These are phyloP conservation scores for Punctoribates punctum DNA, from an alignment of 2,888 invertebrate genomes.

Conservation along the genomic window DNA sequence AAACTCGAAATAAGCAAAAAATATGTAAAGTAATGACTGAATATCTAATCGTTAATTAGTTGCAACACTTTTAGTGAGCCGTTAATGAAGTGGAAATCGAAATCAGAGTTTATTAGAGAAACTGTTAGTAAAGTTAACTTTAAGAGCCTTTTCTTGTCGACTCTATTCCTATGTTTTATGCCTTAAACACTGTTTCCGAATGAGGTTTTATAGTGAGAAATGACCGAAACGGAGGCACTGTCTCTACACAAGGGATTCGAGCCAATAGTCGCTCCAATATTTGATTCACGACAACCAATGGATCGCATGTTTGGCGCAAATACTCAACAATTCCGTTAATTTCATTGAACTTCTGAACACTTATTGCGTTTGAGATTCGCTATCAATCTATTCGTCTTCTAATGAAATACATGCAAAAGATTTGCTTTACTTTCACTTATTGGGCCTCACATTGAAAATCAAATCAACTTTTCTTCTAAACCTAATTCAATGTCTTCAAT, in stretches of 20 bases:
- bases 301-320: neutral
- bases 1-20: too few relatives aligned
- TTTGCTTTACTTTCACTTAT: neutral
- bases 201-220: too few relatives aligned
- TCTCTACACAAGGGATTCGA: constrained; percentile 2
- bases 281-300: neutral
- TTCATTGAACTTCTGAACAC: neutral
- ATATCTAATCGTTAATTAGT: too few relatives aligned
- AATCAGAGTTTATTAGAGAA: too few relatives aligned
- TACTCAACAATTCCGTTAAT: constrained; percentile 7
- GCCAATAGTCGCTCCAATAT: neutral
- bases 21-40: too few relatives aligned
- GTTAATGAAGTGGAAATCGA: too few relatives aligned
- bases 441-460: neutral
- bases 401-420: neutral
- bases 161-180: too few relatives aligned
- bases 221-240: neutral
- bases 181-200: too few relatives aligned
- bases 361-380: neutral
- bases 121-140: too few relatives aligned
- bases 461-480: neutral
- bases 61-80: too few relatives aligned
- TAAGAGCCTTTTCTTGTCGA: too few relatives aligned
- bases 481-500: too few relatives aligned
- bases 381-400: neutral